Evolutionary conservation across 1,140 invertebrate genomes (phyloP).

Genomic region (Conus betulinus): DNA sequence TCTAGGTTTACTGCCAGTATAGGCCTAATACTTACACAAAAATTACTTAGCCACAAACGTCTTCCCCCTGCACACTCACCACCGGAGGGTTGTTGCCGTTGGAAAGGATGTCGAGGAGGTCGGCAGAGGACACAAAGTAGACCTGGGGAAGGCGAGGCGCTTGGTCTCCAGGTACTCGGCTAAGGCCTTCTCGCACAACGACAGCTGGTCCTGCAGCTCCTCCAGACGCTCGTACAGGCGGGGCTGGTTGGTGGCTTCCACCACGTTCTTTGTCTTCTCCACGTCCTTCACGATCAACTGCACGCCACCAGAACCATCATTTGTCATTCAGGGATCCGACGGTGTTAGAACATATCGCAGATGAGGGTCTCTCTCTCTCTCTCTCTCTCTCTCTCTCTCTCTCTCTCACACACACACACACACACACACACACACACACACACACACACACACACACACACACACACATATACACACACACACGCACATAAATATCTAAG

Average conservation of each 20-base stretch:
- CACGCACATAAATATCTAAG: too few species aligned
- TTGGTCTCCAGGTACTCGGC: constrained; percentile 98
- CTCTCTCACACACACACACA: too few species aligned
- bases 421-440: constrained; percentile 6
- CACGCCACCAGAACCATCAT: not conserved
- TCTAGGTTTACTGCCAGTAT: too few species aligned
- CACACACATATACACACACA: too few species aligned
- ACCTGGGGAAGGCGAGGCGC: constrained; percentile 92
- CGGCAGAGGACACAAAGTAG: constrained; percentile 99
- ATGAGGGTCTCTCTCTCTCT: too few species aligned
- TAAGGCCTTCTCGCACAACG: constrained; percentile 95
- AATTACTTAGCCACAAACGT: too few species aligned
- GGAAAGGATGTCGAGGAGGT: constrained; percentile 95
- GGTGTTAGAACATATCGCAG: too few species aligned
- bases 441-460: constrained; percentile 21
- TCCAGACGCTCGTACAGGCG: constrained; percentile 88
- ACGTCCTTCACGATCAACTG: constrained; percentile 75
- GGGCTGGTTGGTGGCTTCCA: constrained; percentile 90
- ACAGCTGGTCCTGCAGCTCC: constrained; percentile 87
- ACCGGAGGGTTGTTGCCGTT: constrained; percentile 95
- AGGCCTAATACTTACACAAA: too few species aligned
- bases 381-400: too few species aligned
- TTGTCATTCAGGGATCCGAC: too few species aligned
- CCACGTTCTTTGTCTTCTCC: constrained; percentile 82
- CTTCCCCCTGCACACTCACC: constrained; percentile 59